These are phyloP conservation scores for Caenorhabditis tropicalis DNA, from an alignment of 1,140 invertebrate species.

Conservation along the genomic window DNA sequence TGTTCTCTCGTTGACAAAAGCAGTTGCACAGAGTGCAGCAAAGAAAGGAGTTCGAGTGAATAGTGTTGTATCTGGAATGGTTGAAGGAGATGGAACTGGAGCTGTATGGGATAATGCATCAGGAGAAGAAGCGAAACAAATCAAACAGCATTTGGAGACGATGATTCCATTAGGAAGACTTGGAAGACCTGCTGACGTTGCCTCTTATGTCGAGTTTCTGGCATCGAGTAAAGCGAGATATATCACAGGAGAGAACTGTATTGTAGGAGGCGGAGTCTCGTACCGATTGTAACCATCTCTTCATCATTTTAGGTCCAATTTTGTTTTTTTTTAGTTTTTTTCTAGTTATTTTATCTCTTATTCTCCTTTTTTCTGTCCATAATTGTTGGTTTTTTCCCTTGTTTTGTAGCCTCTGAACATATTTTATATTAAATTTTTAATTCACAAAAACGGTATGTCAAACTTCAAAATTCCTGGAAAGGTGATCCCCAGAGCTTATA, in stretches of 20 bases:
- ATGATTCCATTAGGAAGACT: conserved; percentile 52
- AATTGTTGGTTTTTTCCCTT: background rate
- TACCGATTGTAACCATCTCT: conserved; percentile 18
- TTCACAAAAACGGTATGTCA: no score
- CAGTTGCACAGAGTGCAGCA: conserved; percentile 25
- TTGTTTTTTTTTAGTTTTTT: background rate
- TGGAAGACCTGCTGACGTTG: conserved; percentile 40
- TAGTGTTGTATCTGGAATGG: conserved; percentile 49
- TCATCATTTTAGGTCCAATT: conserved; percentile 11
- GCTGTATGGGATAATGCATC: conserved; percentile 21
- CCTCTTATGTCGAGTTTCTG: conserved; percentile 46
- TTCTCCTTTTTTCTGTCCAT: conserved; percentile 10
- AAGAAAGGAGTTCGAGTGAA: conserved; percentile 47
- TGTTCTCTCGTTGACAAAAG: conserved; percentile 40
- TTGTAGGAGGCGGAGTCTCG: conserved; percentile 47
- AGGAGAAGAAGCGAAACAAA: conserved; percentile 4
- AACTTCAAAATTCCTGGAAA: background rate
- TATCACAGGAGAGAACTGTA: conserved; percentile 48
- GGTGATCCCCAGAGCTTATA: background rate
- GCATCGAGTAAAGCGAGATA: conserved; percentile 33
- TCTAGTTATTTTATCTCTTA: background rate
- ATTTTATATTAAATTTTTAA: no score
- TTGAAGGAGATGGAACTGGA: conserved; percentile 47
- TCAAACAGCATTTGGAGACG: conserved; percentile 16
- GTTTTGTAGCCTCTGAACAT: background rate